These are phyloP conservation scores for Drosophila bipectinata DNA, from an alignment of 1,140 invertebrate species.

Conservation along the genomic window DNA sequence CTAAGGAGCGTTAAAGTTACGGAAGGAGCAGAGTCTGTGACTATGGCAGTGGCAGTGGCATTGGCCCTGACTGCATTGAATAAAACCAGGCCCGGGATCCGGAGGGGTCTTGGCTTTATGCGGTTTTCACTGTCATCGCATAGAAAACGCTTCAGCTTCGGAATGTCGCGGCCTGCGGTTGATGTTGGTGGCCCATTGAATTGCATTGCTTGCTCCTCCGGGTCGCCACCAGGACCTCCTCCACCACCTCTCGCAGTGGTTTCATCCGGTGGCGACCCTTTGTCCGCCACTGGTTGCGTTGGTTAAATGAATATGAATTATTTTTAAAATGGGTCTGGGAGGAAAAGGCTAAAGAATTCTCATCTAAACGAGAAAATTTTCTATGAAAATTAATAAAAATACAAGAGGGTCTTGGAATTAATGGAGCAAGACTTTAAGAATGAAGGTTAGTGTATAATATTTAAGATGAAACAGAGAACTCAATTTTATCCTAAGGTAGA, in stretches of 20 bases:
- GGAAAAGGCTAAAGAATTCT: conserved; percentile 1
- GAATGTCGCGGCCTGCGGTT: conserved; percentile 52
- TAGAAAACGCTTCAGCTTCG: conserved; percentile 47
- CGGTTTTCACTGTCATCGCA: conserved; percentile 24
- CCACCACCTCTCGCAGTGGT: background rate
- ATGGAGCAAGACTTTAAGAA: conserved; percentile 7
- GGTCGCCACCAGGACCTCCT: background rate
- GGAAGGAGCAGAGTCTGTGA: conserved; percentile 2
- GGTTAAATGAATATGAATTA: conserved; percentile 56
- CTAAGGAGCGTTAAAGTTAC: background rate
- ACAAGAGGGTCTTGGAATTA: conserved; percentile 2
- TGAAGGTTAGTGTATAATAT: background rate
- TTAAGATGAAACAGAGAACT: background rate
- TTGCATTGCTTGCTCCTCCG: conserved; percentile 21
- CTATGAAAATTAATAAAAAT: conserved; percentile 35
- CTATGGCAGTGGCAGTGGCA: conserved; percentile 31
- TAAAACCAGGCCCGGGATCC: conserved; percentile 11
- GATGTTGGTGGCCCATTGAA: conserved; percentile 35
- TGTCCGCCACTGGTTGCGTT: conserved; percentile 9
- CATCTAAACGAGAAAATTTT: conserved; percentile 24
- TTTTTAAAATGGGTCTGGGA: conserved; percentile 13
- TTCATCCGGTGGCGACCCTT: conserved; percentile 6
- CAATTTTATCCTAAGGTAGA: background rate
- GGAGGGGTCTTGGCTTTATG: conserved; percentile 29
- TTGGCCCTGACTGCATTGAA: conserved; percentile 53